Percentiles rank a stretch among this genome's conserved stretches.
phyloP scores from a whole-genome alignment of 2,797 vertebrate species.

The Labeo calbasu region DNA sequence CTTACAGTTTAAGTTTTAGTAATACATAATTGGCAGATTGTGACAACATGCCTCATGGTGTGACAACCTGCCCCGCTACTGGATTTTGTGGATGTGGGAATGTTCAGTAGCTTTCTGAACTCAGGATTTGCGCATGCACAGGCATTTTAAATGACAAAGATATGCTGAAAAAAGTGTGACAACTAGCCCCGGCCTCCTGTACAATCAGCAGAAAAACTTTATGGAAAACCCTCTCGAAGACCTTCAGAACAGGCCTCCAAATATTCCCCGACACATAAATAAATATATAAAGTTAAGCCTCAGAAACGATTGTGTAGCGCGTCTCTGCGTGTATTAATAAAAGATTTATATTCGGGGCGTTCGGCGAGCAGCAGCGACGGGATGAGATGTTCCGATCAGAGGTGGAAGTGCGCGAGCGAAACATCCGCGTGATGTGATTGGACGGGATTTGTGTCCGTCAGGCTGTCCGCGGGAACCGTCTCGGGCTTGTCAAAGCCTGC shows the following conservation, averaged over 20 bases:
- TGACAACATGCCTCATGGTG: neutral
- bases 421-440: constrained; percentile 73
- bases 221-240: neutral
- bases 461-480: constrained; percentile 36
- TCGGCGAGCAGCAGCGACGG: constrained; percentile 7
- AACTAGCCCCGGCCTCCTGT: neutral
- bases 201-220: neutral
- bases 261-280: constrained; percentile 30
- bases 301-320: constrained; percentile 49
- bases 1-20: neutral
- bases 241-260: constrained; percentile 38
- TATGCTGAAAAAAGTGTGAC: neutral
- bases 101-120: neutral
- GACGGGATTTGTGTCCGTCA: constrained; percentile 79
- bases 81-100: neutral
- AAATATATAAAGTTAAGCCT: constrained; percentile 46
- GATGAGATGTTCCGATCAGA: constrained; percentile 44
- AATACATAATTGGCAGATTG: neutral
- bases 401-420: constrained; percentile 28
- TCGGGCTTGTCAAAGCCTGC: constrained; percentile 68
- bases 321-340: constrained; percentile 40
- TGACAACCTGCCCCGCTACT: neutral
- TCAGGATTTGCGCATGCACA: neutral
- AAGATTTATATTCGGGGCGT: constrained; percentile 34
- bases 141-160: neutral